Conservation (phyloP, 2,888 invertebrate species). For the Dryomyza anilis region DNA sequence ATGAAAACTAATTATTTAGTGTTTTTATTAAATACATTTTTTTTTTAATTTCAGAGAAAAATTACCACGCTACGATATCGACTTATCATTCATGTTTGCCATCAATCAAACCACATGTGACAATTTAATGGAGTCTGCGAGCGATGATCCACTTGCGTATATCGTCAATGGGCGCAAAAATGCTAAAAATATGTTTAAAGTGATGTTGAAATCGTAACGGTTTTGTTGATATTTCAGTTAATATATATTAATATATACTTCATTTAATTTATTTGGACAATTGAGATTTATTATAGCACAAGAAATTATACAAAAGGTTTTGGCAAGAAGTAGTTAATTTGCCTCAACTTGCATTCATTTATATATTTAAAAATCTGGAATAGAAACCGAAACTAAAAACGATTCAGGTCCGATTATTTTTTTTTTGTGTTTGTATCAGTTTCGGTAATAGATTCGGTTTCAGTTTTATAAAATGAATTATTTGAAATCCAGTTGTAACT, state of each 20-base stretch:
- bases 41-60: slow-evolving; percentile 51
- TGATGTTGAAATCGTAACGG: slow-evolving; percentile 40
- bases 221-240: neutral
- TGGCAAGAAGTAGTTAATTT: too few relatives aligned
- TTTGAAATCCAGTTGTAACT: too few relatives aligned
- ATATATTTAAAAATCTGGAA: too few relatives aligned
- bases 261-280: neutral
- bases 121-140: slow-evolving; percentile 53
- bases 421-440: too few relatives aligned
- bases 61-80: slow-evolving; percentile 75
- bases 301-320: too few relatives aligned
- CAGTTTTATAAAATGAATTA: too few relatives aligned
- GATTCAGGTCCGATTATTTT: too few relatives aligned
- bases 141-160: slow-evolving; percentile 57
- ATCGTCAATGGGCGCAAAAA: slow-evolving; percentile 52
- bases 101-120: slow-evolving; percentile 72
- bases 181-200: slow-evolving; percentile 48
- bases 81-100: slow-evolving; percentile 81
- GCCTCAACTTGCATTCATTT: too few relatives aligned
- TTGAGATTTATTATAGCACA: too few relatives aligned
- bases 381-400: too few relatives aligned
- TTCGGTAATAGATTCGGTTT: too few relatives aligned
- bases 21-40: neutral
- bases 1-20: neutral
- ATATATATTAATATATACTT: neutral